Percentiles rank a stretch among this genome's conserved stretches.
These are phyloP conservation scores for Babylonia areolata DNA, from an alignment of 1,140 invertebrate genomes.

Conservation along the genomic window DNA sequence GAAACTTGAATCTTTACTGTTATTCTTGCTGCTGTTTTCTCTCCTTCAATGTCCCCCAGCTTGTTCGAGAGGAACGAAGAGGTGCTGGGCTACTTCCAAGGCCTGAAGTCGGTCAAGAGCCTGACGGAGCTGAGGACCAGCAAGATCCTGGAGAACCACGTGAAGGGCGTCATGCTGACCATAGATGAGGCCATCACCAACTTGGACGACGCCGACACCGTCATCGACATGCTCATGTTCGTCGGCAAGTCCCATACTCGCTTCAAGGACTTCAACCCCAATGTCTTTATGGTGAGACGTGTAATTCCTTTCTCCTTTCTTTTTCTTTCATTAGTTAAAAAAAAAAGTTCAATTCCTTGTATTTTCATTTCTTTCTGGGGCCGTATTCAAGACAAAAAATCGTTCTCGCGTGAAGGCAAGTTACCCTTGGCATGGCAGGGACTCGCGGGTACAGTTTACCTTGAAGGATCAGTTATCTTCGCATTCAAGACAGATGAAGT, in stretches of 20 bases:
- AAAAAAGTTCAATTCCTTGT: too few species aligned
- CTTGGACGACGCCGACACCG: constrained; percentile 88
- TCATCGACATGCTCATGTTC: constrained; percentile 88
- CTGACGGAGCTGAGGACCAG: constrained; percentile 88
- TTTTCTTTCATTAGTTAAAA: too few species aligned
- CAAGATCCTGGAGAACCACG: constrained; percentile 88
- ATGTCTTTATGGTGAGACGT: constrained; percentile 56
- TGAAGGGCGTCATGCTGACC: constrained; percentile 91
- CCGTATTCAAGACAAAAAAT: too few species aligned
- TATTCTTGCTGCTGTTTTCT: background rate
- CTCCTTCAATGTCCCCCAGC: constrained; percentile 77
- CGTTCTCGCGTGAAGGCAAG: too few species aligned
- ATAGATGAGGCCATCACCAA: constrained; percentile 88
- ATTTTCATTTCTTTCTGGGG: too few species aligned
- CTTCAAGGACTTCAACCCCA: constrained; percentile 49
- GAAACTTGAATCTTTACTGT: too few species aligned
- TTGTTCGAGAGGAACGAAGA: constrained; percentile 92
- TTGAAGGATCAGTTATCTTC: too few species aligned
- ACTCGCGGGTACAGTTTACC: too few species aligned
- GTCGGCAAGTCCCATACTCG: constrained; percentile 87
- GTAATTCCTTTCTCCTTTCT: too few species aligned
- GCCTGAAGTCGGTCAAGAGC: constrained; percentile 86
- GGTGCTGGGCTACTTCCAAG: constrained; percentile 86
- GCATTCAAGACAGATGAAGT: too few species aligned
- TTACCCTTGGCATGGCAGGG: too few species aligned